Evolutionary conservation across 2,888 invertebrate species (phyloP).

Genomic region (Salpingus planirostris): DNA sequence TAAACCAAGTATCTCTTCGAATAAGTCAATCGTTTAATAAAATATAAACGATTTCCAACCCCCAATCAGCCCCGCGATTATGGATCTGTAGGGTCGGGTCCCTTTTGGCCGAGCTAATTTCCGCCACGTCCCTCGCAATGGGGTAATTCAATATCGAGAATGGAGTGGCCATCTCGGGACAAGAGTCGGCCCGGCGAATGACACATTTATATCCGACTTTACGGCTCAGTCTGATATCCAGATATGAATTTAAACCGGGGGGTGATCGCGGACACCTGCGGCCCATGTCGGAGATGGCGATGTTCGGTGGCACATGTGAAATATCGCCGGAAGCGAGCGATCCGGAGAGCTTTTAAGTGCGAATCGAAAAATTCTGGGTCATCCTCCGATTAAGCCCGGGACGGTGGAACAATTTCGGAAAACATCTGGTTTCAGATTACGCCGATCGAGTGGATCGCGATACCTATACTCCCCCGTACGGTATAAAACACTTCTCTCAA

Average conservation of each 20-base stretch:
- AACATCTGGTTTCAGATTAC: slow-evolving; percentile 12
- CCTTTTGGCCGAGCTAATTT: background rate
- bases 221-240: slow-evolving; percentile 25
- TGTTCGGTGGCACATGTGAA: slow-evolving; percentile 26
- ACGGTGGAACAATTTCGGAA: slow-evolving; percentile 1
- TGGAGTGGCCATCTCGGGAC: slow-evolving; percentile 16
- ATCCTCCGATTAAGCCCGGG: too few relatives aligned
- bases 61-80: background rate
- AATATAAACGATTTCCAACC: slow-evolving; percentile 1
- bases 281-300: slow-evolving; percentile 28
- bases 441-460: slow-evolving; percentile 3
- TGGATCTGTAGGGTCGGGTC: background rate
- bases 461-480: slow-evolving; percentile 1
- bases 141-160: slow-evolving; percentile 16
- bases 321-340: too few relatives aligned
- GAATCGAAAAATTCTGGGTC: too few relatives aligned
- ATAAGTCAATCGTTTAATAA: slow-evolving; percentile 5
- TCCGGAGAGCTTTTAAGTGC: too few relatives aligned
- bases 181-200: slow-evolving; percentile 19
- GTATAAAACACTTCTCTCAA: slow-evolving; percentile 28
- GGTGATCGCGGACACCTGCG: slow-evolving; percentile 31
- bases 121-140: too few relatives aligned
- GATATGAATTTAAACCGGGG: slow-evolving; percentile 34
- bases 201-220: slow-evolving; percentile 22
- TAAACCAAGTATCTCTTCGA: slow-evolving; percentile 10